Conservation (phyloP, 2,888 invertebrate genomes). For the Lasioglossum leucozonium region DNA sequence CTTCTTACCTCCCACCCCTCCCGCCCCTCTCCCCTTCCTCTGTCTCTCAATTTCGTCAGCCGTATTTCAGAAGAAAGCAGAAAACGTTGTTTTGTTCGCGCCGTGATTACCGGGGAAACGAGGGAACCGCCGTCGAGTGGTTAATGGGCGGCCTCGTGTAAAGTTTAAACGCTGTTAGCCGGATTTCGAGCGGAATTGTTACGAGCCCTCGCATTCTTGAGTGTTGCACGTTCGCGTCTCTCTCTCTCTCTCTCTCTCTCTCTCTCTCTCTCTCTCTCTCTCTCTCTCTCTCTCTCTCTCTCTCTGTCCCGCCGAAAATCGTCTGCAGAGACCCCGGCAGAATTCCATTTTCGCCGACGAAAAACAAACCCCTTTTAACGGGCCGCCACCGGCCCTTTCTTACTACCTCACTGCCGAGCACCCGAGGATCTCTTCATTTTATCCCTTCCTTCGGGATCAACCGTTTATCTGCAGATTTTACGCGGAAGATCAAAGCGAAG, state of each 20-base stretch:
- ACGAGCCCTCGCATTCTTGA: slow-evolving; percentile 5
- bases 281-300: not conserved
- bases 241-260: no score
- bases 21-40: not conserved
- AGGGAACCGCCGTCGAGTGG: slow-evolving; percentile 23
- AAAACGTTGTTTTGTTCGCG: slow-evolving; percentile 6
- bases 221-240: not conserved
- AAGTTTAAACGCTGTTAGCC: slow-evolving; percentile 43
- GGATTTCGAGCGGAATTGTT: slow-evolving; percentile 17
- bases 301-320: slow-evolving; percentile 5
- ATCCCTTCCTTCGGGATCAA: not conserved
- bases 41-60: not conserved
- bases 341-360: not conserved
- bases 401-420: not conserved
- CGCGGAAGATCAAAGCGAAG: not conserved
- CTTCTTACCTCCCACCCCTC: no score
- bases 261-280: no score
- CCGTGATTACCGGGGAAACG: slow-evolving; percentile 12
- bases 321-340: not conserved
- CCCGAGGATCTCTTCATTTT: not conserved
- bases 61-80: slow-evolving; percentile 8
- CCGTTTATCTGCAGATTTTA: not conserved
- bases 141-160: slow-evolving; percentile 37
- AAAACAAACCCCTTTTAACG: not conserved
- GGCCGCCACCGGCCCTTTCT: not conserved